phyloP scores from a whole-genome alignment of 2,113 vertebrate species.

The Pionites leucogaster region DNA sequence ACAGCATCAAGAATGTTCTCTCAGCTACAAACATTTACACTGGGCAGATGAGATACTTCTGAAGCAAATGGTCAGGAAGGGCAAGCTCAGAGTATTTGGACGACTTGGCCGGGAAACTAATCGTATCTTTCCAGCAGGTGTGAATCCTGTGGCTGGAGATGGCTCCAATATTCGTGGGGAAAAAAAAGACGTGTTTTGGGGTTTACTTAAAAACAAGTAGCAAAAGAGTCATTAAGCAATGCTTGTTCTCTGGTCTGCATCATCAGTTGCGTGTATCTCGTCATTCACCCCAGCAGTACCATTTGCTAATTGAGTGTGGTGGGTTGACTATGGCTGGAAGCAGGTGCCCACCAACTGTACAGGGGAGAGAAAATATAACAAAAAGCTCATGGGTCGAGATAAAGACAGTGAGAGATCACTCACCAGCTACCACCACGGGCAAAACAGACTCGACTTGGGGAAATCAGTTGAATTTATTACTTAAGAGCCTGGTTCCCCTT shows the following conservation, averaged over 20 bases:
- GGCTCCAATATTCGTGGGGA: neutral
- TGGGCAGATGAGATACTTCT: neutral
- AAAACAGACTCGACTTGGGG: accelerated
- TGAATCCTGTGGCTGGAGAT: neutral
- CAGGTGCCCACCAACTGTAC: neutral
- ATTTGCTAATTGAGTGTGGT: neutral
- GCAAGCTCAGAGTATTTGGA: neutral
- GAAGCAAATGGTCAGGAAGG: neutral
- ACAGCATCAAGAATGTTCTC: neutral
- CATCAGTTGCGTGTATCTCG: neutral
- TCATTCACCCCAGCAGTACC: neutral
- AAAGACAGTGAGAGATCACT: neutral
- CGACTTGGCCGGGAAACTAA: neutral
- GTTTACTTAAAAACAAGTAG: neutral
- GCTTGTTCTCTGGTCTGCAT: neutral
- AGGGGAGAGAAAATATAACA: neutral
- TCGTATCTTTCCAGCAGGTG: neutral
- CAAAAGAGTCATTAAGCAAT: neutral
- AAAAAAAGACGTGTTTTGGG: neutral
- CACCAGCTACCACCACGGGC: accelerated
- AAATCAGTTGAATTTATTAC: neutral
- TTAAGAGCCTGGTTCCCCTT: neutral
- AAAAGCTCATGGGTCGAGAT: neutral
- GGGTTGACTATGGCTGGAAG: neutral
- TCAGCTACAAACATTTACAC: neutral